These are phyloP conservation scores for Indicator indicator DNA, from an alignment of 2,113 vertebrate genomes.

Conservation along the genomic window DNA sequence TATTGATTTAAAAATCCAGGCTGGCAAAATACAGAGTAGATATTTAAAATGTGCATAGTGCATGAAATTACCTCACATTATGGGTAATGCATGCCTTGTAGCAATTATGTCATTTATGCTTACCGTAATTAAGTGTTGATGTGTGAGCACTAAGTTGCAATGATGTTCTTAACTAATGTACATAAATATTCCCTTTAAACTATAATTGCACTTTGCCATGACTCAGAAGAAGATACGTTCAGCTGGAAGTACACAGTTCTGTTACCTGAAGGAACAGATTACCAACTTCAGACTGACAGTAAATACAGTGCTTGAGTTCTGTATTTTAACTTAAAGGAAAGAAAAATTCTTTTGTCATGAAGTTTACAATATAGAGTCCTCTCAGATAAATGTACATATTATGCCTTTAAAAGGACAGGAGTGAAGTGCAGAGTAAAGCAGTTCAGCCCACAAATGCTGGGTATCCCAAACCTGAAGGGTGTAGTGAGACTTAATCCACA, in stretches of 20 bases:
- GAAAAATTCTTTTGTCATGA: neutral
- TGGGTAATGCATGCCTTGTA: slow-evolving; percentile 81
- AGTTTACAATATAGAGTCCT: neutral
- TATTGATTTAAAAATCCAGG: slow-evolving; percentile 77
- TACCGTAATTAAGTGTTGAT: slow-evolving; percentile 87
- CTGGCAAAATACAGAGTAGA: slow-evolving; percentile 72
- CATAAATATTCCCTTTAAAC: slow-evolving; percentile 85
- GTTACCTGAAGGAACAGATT: slow-evolving; percentile 42
- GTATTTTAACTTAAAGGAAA: neutral
- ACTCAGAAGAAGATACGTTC: slow-evolving; percentile 64
- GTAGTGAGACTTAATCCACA: neutral
- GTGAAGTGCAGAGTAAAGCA: neutral
- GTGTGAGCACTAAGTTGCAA: slow-evolving; percentile 81
- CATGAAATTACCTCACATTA: slow-evolving; percentile 86
- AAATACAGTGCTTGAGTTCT: neutral
- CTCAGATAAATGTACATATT: neutral
- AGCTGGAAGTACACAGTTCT: slow-evolving; percentile 47
- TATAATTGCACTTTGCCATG: slow-evolving; percentile 80
- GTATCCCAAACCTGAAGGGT: neutral
- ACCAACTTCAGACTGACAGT: slow-evolving; percentile 7
- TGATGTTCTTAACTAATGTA: slow-evolving; percentile 85
- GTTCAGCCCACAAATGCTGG: neutral
- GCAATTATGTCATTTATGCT: slow-evolving; percentile 86
- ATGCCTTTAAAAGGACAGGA: neutral
- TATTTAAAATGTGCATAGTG: slow-evolving; percentile 81